These are phyloP conservation scores for Bryconaethiops microstoma DNA, from an alignment of 2,797 vertebrate species.

Conservation along the genomic window DNA sequence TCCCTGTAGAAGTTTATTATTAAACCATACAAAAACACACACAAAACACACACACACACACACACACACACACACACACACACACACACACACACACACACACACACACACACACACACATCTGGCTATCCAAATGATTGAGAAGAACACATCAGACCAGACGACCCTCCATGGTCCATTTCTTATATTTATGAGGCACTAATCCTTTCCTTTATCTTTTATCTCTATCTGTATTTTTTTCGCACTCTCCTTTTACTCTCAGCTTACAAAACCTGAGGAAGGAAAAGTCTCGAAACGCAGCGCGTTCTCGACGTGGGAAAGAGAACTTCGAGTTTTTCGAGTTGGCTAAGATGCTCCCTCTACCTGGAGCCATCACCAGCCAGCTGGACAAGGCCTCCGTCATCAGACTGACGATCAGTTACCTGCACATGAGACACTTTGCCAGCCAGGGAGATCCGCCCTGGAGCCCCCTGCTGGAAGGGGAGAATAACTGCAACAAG, in stretches of 20 bases:
- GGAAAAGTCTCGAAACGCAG: constrained; percentile 90
- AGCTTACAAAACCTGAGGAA: constrained; percentile 90
- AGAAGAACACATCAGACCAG: no score
- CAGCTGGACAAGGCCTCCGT: constrained; percentile 92
- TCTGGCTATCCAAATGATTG: no score
- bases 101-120: no score
- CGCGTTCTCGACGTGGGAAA: constrained; percentile 89
- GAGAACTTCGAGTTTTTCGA: constrained; percentile 94
- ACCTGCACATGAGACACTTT: constrained; percentile 91
- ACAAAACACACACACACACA: no score
- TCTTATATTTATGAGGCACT: no score
- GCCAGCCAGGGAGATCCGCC: constrained; percentile 87
- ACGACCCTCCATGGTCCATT: no score
- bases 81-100: no score
- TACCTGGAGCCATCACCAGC: constrained; percentile 90
- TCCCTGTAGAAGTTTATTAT: no score
- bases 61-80: no score
- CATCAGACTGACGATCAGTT: constrained; percentile 91
- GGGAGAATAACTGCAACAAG: constrained; percentile 78
- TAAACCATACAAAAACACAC: no score
- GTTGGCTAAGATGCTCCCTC: constrained; percentile 88
- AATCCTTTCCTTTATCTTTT: not conserved
- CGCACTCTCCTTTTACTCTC: constrained; percentile 23
- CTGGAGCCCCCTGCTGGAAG: constrained; percentile 82
- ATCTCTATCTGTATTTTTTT: not conserved